These are phyloP conservation scores for Ptychobarbus kaznakovi DNA, from an alignment of 2,797 vertebrate species.

Conservation along the genomic window DNA sequence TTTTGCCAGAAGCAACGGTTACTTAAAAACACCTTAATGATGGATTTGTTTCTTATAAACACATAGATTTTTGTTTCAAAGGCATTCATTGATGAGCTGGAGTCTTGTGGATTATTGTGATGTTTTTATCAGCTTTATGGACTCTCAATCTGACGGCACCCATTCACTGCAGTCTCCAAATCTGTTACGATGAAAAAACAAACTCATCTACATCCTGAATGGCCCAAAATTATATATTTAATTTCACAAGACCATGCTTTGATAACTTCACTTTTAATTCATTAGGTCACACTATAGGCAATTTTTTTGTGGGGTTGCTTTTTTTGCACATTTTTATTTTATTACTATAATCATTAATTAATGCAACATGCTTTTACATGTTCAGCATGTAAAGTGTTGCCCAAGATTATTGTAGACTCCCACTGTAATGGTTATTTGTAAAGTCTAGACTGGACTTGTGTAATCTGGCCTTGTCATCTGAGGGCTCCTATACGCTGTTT, in stretches of 20 bases:
- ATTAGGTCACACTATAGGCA: conserved; percentile 7
- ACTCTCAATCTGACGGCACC: neutral
- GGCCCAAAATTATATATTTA: neutral
- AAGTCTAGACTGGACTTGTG: conserved; percentile 7
- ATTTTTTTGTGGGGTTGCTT: neutral
- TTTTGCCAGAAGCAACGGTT: neutral
- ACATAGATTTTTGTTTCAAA: neutral
- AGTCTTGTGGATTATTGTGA: neutral
- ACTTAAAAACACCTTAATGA: neutral
- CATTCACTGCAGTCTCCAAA: neutral
- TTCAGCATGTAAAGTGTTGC: neutral
- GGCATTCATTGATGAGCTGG: neutral
- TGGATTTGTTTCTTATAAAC: neutral
- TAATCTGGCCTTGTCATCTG: neutral
- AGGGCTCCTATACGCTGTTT: neutral
- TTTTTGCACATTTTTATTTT: conserved; percentile 5
- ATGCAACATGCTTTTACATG: neutral
- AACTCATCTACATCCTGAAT: neutral
- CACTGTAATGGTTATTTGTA: neutral
- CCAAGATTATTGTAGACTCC: neutral
- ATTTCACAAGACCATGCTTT: neutral
- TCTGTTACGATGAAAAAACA: neutral
- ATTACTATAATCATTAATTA: neutral
- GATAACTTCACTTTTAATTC: neutral
- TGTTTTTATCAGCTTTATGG: neutral